phyloP scores from a whole-genome alignment of 2,113 vertebrate genomes.

The Nanorana parkeri region DNA sequence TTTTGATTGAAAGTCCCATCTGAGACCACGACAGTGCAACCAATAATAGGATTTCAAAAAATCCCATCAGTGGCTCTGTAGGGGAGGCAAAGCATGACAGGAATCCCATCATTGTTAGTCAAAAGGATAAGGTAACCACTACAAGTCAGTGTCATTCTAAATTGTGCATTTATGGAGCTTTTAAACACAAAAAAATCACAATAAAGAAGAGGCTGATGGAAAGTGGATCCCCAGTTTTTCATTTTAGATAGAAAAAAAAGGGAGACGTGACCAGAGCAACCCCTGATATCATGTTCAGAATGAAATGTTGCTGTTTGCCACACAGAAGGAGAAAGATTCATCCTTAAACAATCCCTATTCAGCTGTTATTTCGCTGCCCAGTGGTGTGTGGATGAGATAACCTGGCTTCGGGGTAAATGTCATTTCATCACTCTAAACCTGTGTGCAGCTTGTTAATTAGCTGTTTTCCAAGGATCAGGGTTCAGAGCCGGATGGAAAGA shows the following conservation, averaged over 20 bases:
- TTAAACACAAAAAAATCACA: constrained; percentile 64
- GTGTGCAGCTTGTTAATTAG: constrained; percentile 29
- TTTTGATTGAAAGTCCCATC: constrained; percentile 82
- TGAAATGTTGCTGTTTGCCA: constrained; percentile 23
- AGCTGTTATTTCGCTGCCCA: constrained; percentile 13
- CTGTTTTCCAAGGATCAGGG: neutral
- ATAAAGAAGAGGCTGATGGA: constrained; percentile 49
- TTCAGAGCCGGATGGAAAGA: neutral
- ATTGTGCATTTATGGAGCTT: constrained; percentile 67
- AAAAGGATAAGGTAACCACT: constrained; percentile 69
- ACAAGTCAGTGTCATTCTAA: constrained; percentile 63
- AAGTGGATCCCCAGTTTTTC: constrained; percentile 1
- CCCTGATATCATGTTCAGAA: neutral
- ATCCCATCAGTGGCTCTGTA: constrained; percentile 75
- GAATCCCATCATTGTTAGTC: constrained; percentile 77
- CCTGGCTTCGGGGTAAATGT: constrained; percentile 28
- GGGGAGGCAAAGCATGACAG: constrained; percentile 76
- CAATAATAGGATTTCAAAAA: constrained; percentile 82
- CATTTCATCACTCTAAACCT: constrained; percentile 26
- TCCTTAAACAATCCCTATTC: constrained; percentile 25
- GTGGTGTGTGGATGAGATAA: constrained; percentile 26
- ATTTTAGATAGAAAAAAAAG: neutral
- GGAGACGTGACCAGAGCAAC: constrained; percentile 5
- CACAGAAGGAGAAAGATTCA: constrained; percentile 10
- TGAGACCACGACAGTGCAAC: constrained; percentile 71